These are phyloP conservation scores for Cynopterus sphinx DNA, from an alignment of 2,797 vertebrate species.

Conservation along the genomic window DNA sequence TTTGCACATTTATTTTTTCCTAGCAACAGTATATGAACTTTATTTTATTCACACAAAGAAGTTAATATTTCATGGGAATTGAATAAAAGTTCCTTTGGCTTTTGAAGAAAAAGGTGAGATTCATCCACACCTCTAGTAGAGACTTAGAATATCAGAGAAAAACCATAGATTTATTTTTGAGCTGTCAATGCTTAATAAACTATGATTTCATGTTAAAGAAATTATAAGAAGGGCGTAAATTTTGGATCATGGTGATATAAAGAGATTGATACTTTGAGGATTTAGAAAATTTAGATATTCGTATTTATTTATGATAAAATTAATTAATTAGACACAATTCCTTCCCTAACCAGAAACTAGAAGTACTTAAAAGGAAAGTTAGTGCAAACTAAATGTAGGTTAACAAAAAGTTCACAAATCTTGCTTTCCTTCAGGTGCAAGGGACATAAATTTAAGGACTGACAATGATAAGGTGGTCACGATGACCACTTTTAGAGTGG, in stretches of 20 bases:
- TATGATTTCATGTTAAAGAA: not conserved
- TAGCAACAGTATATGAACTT: not conserved
- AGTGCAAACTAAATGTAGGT: constrained; percentile 63
- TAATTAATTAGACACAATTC: not conserved
- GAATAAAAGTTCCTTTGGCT: not conserved
- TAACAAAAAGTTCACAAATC: constrained; percentile 45
- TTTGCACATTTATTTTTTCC: not conserved
- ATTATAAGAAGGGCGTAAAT: not conserved
- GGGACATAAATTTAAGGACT: constrained; percentile 59
- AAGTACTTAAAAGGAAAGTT: not conserved
- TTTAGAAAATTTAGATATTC: not conserved
- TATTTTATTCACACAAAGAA: not conserved
- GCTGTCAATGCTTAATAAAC: not conserved
- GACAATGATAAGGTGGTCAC: constrained; percentile 54
- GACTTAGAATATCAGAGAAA: not conserved
- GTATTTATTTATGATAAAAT: not conserved
- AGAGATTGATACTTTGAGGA: not conserved
- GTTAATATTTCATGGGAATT: not conserved
- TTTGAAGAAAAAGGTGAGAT: not conserved
- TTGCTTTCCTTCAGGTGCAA: constrained; percentile 49
- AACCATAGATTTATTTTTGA: not conserved
- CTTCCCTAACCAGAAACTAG: constrained; percentile 9
- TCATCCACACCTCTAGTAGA: not conserved
- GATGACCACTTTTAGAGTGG: constrained; percentile 23
- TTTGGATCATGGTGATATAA: not conserved